Percentiles rank a stretch among this genome's conserved stretches.
These are phyloP conservation scores for Eudemis profundana DNA, from an alignment of 2,888 invertebrate genomes.

Conservation along the genomic window DNA sequence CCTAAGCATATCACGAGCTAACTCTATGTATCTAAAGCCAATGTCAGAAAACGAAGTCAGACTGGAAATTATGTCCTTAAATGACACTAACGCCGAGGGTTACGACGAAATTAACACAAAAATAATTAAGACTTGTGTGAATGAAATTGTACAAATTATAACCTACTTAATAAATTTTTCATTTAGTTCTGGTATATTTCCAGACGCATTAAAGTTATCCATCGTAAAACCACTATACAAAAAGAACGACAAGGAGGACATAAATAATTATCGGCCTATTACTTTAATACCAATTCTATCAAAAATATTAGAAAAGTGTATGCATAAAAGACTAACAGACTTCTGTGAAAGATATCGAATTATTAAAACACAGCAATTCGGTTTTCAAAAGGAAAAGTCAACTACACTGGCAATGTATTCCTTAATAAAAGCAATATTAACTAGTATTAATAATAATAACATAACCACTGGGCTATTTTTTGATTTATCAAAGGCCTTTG, in stretches of 20 bases:
- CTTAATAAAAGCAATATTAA: slow-evolving; percentile 21
- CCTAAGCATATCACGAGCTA: background rate
- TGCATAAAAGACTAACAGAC: too few relatives aligned
- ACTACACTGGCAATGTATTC: slow-evolving; percentile 31
- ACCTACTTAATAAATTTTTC: background rate
- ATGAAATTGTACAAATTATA: background rate
- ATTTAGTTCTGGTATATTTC: slow-evolving; percentile 29
- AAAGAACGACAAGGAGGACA: slow-evolving; percentile 3
- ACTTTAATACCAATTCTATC: slow-evolving; percentile 35
- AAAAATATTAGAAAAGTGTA: slow-evolving; percentile 26
- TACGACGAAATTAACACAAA: slow-evolving; percentile 1
- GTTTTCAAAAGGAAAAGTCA: slow-evolving; percentile 37
- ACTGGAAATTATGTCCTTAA: background rate
- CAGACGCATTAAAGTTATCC: slow-evolving; percentile 21
- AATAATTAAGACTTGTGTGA: background rate
- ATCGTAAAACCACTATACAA: slow-evolving; percentile 34
- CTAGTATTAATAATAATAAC: slow-evolving; percentile 22
- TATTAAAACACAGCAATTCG: slow-evolving; percentile 32
- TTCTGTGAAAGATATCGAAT: background rate
- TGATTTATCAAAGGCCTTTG: slow-evolving; percentile 41
- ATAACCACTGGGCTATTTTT: slow-evolving; percentile 13
- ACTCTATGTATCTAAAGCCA: slow-evolving; percentile 3
- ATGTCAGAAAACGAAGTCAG: background rate
- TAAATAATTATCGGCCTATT: slow-evolving; percentile 32
- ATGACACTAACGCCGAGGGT: background rate